Evolutionary conservation across 2,113 vertebrate genomes (phyloP).

Genomic region (Alethe castanea): DNA sequence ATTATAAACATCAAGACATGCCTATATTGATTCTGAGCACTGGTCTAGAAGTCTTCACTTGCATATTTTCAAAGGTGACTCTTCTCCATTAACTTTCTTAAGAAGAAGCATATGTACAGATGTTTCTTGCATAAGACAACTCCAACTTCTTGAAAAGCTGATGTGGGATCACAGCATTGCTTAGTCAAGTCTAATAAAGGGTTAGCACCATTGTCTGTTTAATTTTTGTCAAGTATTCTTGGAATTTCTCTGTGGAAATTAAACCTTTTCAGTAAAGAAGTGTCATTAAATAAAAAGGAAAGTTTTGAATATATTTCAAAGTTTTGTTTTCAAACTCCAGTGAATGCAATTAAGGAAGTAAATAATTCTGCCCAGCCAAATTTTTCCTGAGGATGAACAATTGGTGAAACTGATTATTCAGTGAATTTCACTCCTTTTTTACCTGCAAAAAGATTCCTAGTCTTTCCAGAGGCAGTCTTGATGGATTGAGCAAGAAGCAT

Average conservation of each 20-base stretch:
- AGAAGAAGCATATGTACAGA: background rate
- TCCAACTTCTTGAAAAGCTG: background rate
- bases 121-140: background rate
- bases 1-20: background rate
- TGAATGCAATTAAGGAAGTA: slow-evolving; percentile 15
- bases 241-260: background rate
- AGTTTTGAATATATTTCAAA: background rate
- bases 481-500: slow-evolving; percentile 49
- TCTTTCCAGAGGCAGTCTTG: slow-evolving; percentile 45
- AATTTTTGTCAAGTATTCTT: background rate
- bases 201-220: background rate
- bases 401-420: slow-evolving; percentile 7
- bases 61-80: background rate
- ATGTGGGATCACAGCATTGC: background rate
- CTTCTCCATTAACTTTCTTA: background rate
- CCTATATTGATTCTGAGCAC: background rate
- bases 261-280: background rate
- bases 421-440: slow-evolving; percentile 9
- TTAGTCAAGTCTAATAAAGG: background rate
- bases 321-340: slow-evolving; percentile 26
- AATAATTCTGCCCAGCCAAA: slow-evolving; percentile 41
- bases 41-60: background rate
- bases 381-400: slow-evolving; percentile 10
- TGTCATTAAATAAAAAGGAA: slow-evolving; percentile 8
- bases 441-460: slow-evolving; percentile 35